A percentile compares a stretch with the other conserved stretches of the same genome.
Conservation (phyloP, 2,113 vertebrate species). For the Phrynocephalus versicolor region DNA sequence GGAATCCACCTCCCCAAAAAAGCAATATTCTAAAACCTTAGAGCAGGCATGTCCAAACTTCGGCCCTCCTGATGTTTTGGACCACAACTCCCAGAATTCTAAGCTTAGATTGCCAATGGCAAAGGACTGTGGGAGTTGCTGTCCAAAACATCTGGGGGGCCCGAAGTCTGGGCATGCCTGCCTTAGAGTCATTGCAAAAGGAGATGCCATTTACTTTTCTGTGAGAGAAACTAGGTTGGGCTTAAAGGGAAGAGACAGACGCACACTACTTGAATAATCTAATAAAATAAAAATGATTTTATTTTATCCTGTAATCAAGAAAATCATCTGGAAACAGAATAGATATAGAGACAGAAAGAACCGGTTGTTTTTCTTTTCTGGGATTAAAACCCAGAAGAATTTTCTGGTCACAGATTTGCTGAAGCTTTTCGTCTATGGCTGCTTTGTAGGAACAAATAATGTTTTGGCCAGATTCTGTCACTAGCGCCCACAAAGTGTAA, state of each 20-base stretch:
- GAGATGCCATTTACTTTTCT: rapidly evolving
- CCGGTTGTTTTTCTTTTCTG: background rate
- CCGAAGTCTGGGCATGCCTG: too few species aligned
- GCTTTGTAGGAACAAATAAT: background rate
- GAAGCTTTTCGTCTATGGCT: background rate
- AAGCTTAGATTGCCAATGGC: too few species aligned
- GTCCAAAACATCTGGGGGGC: too few species aligned
- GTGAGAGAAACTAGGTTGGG: rapidly evolving
- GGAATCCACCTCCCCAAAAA: too few species aligned
- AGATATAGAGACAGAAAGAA: rapidly evolving
- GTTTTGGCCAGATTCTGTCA: too few species aligned
- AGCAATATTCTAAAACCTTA: background rate
- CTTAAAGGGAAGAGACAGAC: background rate
- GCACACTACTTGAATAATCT: background rate
- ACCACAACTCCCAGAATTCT: too few species aligned
- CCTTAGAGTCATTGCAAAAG: rapidly evolving
- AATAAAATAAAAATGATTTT: background rate
- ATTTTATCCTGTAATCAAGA: background rate
- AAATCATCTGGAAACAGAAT: background rate
- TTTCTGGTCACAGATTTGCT: background rate
- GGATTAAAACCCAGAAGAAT: slow-evolving; percentile 11
- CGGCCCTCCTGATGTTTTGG: too few species aligned
- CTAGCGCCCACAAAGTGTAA: too few species aligned
- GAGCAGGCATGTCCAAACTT: too few species aligned
- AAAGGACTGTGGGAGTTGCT: too few species aligned